phyloP scores from a whole-genome alignment of 2,888 invertebrate genomes.

The Sesia bembeciformis region DNA sequence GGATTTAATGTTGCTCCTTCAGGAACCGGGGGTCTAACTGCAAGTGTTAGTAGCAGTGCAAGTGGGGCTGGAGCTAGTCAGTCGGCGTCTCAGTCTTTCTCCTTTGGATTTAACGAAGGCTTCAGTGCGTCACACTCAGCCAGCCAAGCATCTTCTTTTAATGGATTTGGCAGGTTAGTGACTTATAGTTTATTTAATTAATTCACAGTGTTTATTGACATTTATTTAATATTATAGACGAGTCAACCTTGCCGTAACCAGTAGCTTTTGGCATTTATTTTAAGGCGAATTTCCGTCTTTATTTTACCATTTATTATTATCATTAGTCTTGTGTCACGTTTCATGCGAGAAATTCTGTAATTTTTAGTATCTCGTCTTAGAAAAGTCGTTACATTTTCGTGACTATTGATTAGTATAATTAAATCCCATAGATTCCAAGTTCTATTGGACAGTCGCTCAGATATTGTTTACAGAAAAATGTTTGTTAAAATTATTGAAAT shows the following conservation, averaged over 20 bases:
- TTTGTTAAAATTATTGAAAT: too few relatives aligned
- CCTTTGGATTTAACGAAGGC: constrained; percentile 64
- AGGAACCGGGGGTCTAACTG: constrained; percentile 53
- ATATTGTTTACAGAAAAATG: too few relatives aligned
- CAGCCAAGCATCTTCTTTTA: constrained; percentile 63
- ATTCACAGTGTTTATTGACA: too few relatives aligned
- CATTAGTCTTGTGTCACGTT: too few relatives aligned
- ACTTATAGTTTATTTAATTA: background rate
- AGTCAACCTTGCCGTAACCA: too few relatives aligned
- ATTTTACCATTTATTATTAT: background rate
- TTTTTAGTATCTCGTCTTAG: too few relatives aligned
- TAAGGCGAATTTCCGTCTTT: background rate
- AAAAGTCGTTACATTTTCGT: too few relatives aligned
- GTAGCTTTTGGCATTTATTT: background rate
- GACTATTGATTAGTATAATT: too few relatives aligned
- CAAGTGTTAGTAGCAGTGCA: constrained; percentile 58
- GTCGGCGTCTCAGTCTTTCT: constrained; percentile 62
- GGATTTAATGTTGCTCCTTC: constrained; percentile 59
- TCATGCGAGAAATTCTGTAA: too few relatives aligned
- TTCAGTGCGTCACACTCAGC: constrained; percentile 68
- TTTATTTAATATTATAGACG: too few relatives aligned
- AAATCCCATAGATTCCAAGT: too few relatives aligned
- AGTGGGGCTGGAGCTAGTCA: constrained; percentile 57
- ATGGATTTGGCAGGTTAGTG: constrained; percentile 55
- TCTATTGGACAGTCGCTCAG: too few relatives aligned